Conservation (phyloP, 2,888 invertebrate species). For the Agapetus fuscipes region DNA sequence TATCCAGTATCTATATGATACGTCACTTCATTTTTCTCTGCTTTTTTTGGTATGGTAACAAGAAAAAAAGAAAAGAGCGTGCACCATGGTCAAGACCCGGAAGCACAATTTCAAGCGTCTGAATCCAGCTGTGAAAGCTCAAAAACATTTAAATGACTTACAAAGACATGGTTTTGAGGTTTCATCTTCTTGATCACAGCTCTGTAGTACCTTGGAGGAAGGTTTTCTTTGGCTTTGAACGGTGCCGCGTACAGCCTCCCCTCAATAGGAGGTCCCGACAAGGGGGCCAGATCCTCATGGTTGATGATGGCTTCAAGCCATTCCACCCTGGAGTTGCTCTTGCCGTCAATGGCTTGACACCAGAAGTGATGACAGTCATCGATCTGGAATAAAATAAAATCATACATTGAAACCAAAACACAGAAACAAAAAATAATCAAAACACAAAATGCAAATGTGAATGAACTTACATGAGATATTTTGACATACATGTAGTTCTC, state of each 20-base stretch:
- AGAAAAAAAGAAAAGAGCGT: constrained; percentile 7
- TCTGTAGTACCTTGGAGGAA: constrained; percentile 39
- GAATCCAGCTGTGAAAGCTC: too few species aligned
- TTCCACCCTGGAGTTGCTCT: too few species aligned
- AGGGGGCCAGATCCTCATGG: constrained; percentile 25
- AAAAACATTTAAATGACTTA: constrained; percentile 21
- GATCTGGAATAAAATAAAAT: constrained; percentile 32
- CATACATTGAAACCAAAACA: constrained; percentile 12
- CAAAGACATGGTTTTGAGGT: constrained; percentile 34
- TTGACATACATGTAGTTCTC: constrained; percentile 44
- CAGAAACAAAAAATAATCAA: background rate
- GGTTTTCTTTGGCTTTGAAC: constrained; percentile 32
- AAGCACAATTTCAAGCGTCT: too few species aligned
- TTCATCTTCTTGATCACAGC: constrained; percentile 39
- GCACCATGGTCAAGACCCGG: too few species aligned
- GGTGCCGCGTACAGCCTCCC: constrained; percentile 51
- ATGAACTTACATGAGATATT: constrained; percentile 45
- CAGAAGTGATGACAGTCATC: constrained; percentile 59
- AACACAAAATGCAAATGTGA: background rate
- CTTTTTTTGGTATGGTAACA: too few species aligned
- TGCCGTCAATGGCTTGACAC: constrained; percentile 42
- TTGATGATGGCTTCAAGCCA: too few species aligned
- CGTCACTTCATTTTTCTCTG: too few species aligned
- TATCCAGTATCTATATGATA: too few species aligned
- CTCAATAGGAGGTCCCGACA: constrained; percentile 26